Evolutionary conservation across 2,113 vertebrate genomes (phyloP), one percentile per base, ranked within the genome.

Genomic region (Oryzias javanicus): DNA sequence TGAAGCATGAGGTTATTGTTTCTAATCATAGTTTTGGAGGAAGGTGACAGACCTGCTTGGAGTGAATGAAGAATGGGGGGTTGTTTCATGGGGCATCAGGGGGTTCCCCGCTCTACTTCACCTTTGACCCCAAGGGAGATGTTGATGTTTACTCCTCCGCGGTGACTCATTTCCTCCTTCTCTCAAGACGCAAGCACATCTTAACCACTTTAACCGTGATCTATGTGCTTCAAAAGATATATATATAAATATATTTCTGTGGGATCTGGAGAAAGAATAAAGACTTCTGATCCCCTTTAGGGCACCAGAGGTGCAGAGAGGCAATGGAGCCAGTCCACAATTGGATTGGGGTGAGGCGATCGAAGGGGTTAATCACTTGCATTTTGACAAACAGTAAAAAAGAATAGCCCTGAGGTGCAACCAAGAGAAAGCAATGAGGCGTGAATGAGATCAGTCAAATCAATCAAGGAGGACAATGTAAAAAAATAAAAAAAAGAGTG

Each of bases 1-100:
- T 83, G 81, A 89, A 75, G 75, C 73, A 89, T 84, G 84, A 89
- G 82, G 78, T 84, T 88, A 78, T 86, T 74, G 77, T 88, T 86
- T 85, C 80, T 86, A 89, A 91, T 90, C 84, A 79, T 72, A 80
- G 80, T 79, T 45, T 2, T 46, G 22, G 62, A 79, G 64, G 58
- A 64, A 76, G 74, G 60, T 49, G 63, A 73, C 4, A 16, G 70
- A 35, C 49, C 4, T 55, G 40, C 15, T 49, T 64, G 18, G 47
- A 53, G 67, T 49, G 60, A 70, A 47, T 17, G 51, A 63, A 54
- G 76, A 60, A 56, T 55, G 54, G 55, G 22, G 70, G 79, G 75
- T 75, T 25, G 16, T 56, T 60, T 82, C 59, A 47, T 47, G 45
- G 27, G 52, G 67, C 64, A 68, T 65, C 56, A 22, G n/a, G 29